These are phyloP conservation scores for Odocoileus hemionus DNA, from an alignment of 2,113 vertebrate genomes.

Conservation along the genomic window DNA sequence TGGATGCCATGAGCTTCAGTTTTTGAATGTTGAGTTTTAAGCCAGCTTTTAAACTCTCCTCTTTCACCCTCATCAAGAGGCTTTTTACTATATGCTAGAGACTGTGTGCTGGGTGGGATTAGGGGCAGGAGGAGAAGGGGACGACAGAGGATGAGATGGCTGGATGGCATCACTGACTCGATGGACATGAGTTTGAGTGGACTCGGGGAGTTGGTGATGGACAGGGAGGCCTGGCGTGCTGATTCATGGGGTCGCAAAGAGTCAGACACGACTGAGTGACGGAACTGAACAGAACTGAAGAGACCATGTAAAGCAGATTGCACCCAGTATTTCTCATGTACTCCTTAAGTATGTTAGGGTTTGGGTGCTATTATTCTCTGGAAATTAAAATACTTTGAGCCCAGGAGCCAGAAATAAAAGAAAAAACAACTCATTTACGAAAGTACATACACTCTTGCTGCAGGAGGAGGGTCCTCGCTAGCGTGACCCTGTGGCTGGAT, in stretches of 20 bases:
- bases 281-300: no score
- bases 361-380: not conserved
- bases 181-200: no score
- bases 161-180: no score
- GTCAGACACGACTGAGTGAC: no score
- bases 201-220: no score
- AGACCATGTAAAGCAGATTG: not conserved
- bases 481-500: not conserved
- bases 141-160: no score
- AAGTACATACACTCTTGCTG: not conserved
- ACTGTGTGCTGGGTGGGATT: no score
- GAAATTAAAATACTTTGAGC: not conserved
- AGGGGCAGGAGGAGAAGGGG: no score
- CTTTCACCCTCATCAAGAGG: not conserved
- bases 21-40: not conserved
- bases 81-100: not conserved
- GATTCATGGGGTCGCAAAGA: no score
- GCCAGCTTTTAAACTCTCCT: not conserved
- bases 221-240: no score
- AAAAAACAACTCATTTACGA: not conserved
- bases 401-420: not conserved
- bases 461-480: not conserved
- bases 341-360: not conserved
- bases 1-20: not conserved
- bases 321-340: not conserved